Evolutionary conservation across 2,797 vertebrate genomes (phyloP).

Genomic region (Anguilla anguilla): DNA sequence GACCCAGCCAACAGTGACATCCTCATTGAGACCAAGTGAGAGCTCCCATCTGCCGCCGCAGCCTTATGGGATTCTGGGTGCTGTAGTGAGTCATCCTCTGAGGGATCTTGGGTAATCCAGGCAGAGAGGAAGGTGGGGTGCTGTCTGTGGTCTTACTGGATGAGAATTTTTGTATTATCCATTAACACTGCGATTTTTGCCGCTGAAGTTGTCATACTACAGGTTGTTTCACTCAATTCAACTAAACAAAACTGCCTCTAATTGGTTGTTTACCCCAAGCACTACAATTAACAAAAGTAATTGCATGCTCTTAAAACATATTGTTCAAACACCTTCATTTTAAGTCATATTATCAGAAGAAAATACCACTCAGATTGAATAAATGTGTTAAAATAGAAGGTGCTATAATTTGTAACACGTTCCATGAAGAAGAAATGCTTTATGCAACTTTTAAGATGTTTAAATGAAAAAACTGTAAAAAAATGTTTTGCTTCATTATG

Average conservation of each 20-base stretch:
- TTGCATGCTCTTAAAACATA: not conserved
- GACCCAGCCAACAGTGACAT: constrained; percentile 93
- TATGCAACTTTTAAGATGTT: no score
- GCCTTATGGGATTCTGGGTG: not conserved
- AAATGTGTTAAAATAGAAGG: no score
- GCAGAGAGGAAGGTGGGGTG: not conserved
- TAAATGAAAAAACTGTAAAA: no score
- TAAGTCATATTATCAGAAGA: no score
- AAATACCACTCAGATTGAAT: no score
- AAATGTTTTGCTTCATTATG: no score
- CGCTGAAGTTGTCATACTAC: not conserved
- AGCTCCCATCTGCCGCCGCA: not conserved
- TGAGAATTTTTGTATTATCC: not conserved
- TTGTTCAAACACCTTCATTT: not conserved
- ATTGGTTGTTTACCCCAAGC: not conserved
- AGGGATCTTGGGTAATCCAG: not conserved
- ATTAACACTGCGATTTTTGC: not conserved
- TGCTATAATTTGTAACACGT: no score
- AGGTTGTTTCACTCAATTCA: not conserved
- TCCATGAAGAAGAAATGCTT: no score
- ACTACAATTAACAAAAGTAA: not conserved
- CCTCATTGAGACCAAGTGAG: constrained; percentile 97
- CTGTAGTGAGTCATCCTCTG: not conserved
- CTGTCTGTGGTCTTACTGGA: not conserved
- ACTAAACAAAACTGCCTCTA: not conserved